Conservation (phyloP, 2,113 vertebrate genomes). For the Hippoglossus stenolepis region DNA sequence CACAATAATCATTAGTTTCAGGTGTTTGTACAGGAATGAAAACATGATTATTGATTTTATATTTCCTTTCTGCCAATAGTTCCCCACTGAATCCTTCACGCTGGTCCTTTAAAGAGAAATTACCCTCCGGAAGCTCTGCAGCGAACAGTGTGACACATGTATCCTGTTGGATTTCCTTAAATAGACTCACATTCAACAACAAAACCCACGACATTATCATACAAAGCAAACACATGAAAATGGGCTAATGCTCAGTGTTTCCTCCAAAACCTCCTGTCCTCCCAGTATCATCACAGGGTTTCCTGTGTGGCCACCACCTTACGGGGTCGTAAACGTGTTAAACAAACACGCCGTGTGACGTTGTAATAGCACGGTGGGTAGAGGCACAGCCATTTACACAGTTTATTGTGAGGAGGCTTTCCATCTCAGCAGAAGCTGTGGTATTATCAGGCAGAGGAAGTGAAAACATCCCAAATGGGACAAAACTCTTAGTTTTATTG, state of each 20-base stretch:
- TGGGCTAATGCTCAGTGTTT: neutral
- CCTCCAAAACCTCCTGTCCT: constrained; percentile 9
- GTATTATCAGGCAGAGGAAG: constrained; percentile 30
- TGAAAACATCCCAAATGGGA: constrained; percentile 29
- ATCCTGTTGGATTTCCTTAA: neutral
- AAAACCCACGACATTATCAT: neutral
- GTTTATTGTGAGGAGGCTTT: constrained; percentile 40
- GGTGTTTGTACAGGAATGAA: too few relatives aligned
- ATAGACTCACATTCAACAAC: neutral
- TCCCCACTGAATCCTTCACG: too few relatives aligned
- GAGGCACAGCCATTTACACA: constrained; percentile 32
- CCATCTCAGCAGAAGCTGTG: neutral
- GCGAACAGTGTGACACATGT: neutral
- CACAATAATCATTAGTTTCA: too few relatives aligned
- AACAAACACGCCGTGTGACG: constrained; percentile 56
- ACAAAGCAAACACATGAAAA: constrained; percentile 2
- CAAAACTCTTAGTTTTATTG: constrained; percentile 51
- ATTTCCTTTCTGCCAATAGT: too few relatives aligned
- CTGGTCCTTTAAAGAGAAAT: too few relatives aligned
- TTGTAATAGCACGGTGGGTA: constrained; percentile 38
- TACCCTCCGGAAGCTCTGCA: too few relatives aligned
- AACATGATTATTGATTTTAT: too few relatives aligned
- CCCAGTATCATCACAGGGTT: constrained; percentile 14
- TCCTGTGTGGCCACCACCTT: constrained; percentile 33
- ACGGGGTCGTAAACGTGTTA: constrained; percentile 42